Conservation (phyloP, 2,113 vertebrate species). For the Trematocara nigrifrons region DNA sequence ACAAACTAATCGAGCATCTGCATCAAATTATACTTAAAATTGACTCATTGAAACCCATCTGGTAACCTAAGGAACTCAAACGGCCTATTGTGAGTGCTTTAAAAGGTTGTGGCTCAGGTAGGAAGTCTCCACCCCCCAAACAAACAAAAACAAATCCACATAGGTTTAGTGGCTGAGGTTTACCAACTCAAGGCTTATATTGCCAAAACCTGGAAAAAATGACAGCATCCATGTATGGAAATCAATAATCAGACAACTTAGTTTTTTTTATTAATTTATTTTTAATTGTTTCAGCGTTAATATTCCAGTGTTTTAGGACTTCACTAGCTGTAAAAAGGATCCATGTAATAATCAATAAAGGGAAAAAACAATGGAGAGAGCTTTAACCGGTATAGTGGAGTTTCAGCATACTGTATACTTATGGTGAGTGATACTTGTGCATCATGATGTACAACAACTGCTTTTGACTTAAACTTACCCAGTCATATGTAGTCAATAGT, state of each 20-base stretch:
- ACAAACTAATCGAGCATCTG: background rate
- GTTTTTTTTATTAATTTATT: accelerated
- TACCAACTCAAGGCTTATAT: background rate
- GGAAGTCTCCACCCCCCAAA: accelerated
- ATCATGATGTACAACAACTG: background rate
- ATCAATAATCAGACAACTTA: background rate
- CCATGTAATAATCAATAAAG: background rate
- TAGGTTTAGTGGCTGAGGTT: background rate
- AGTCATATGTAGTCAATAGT: background rate
- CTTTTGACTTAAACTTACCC: background rate
- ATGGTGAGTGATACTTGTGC: background rate
- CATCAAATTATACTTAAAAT: background rate
- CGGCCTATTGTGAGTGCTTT: background rate
- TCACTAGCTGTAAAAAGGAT: conserved; percentile 23
- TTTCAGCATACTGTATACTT: background rate
- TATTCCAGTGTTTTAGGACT: conserved; percentile 35
- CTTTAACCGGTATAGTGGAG: conserved; percentile 3
- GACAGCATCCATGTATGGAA: background rate
- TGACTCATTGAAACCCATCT: background rate
- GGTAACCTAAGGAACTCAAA: background rate
- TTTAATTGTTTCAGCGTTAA: conserved; percentile 3
- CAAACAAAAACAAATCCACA: background rate
- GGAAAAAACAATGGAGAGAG: background rate
- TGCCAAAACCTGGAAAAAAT: background rate
- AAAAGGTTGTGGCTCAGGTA: accelerated